Conservation (phyloP, 2,113 vertebrate species). For the Rhombomys opimus region DNA sequence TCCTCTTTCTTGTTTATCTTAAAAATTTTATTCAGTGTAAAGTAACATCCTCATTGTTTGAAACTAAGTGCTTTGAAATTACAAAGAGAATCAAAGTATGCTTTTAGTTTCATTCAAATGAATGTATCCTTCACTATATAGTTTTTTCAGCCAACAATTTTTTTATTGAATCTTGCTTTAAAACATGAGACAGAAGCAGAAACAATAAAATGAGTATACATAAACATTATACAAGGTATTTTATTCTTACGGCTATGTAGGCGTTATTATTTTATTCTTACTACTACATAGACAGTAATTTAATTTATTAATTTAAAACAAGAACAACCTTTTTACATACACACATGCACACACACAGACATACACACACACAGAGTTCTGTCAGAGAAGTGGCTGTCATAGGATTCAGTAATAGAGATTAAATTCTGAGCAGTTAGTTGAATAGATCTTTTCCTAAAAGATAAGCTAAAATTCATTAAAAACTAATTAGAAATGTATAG, state of each 20-base stretch:
- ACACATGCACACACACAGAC: neutral
- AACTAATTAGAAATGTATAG: conserved; percentile 88
- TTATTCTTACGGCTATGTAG: conserved; percentile 25
- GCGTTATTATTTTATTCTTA: no score
- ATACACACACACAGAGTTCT: conserved; percentile 27
- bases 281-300: neutral
- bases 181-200: conserved; percentile 40
- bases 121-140: conserved; percentile 27
- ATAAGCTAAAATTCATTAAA: conserved; percentile 89
- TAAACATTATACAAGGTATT: conserved; percentile 41
- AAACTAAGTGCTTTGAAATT: conserved; percentile 54
- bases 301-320: conserved; percentile 74
- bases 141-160: neutral
- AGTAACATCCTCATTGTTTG: conserved; percentile 36
- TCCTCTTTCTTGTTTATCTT: no score
- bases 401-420: conserved; percentile 86
- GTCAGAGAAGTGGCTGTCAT: conserved; percentile 81
- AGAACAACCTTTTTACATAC: neutral
- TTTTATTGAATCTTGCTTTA: conserved; percentile 54
- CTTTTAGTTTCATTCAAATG: conserved; percentile 40
- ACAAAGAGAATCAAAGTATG: neutral
- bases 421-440: conserved; percentile 85
- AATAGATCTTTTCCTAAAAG: conserved; percentile 85
- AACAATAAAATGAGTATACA: conserved; percentile 35
- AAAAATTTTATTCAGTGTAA: neutral